These are phyloP conservation scores for Papilio aristodemus DNA, from an alignment of 1,140 invertebrate species.

Conservation along the genomic window DNA sequence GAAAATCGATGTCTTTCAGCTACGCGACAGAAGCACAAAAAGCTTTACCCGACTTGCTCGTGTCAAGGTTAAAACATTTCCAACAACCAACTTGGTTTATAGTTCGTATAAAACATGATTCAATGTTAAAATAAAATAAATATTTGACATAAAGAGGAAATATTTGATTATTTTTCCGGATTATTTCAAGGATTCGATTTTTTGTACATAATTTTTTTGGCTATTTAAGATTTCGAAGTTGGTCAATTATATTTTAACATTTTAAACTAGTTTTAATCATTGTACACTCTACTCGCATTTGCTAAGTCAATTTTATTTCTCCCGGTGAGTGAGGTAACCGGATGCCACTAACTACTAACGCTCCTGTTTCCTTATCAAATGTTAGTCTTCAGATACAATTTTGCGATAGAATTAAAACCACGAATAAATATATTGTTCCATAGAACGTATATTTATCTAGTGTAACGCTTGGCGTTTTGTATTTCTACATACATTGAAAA, in stretches of 20 bases:
- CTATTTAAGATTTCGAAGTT: too few relatives aligned
- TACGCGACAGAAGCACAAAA: not conserved
- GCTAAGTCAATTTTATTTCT: not conserved
- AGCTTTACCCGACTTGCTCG: not conserved
- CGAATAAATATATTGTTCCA: not conserved
- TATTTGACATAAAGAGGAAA: too few relatives aligned
- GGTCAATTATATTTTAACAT: too few relatives aligned
- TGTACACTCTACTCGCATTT: too few relatives aligned
- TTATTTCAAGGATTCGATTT: too few relatives aligned
- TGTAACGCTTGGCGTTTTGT: not conserved
- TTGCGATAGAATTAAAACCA: not conserved
- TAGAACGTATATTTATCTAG: not conserved
- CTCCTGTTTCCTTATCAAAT: not conserved
- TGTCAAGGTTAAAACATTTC: conserved; percentile 10
- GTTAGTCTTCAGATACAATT: not conserved
- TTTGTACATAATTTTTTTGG: too few relatives aligned
- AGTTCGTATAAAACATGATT: not conserved
- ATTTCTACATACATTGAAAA: not conserved
- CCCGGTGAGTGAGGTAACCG: not conserved
- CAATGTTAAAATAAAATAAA: not conserved
- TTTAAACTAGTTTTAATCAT: too few relatives aligned
- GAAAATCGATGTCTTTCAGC: conserved; percentile 7
- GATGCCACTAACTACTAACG: not conserved
- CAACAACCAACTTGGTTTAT: not conserved
- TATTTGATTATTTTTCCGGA: too few relatives aligned